A percentile compares a stretch with the other conserved stretches of the same genome.
Conservation (phyloP, 2,797 vertebrate species). For the Atherinosoma microstoma region DNA sequence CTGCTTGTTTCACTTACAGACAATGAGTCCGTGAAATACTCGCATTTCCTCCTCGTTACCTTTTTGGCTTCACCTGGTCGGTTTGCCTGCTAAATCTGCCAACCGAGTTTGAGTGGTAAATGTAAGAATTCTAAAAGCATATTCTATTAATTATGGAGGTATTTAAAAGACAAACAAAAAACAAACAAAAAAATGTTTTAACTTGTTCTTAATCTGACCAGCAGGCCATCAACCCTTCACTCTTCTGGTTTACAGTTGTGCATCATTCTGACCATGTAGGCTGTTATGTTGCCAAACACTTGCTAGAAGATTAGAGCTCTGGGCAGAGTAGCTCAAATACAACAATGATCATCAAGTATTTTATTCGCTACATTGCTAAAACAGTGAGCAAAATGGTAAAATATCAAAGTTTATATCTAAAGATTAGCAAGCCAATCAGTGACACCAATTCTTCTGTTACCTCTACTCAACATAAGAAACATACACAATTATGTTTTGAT, state of each 20-base stretch:
- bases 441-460: background rate
- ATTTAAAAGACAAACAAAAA: no score
- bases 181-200: no score
- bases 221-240: no score
- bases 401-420: background rate
- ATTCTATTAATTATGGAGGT: no score
- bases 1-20: constrained; percentile 11
- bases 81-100: constrained; percentile 17
- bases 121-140: no score
- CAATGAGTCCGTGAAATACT: background rate
- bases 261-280: background rate
- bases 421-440: background rate
- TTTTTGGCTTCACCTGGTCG: constrained; percentile 19
- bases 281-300: background rate
- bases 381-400: background rate
- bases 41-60: constrained; percentile 6
- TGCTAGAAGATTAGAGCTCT: background rate
- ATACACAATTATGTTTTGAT: background rate
- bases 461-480: background rate
- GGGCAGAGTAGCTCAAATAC: background rate
- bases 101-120: constrained; percentile 3
- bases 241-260: no score
- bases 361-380: background rate
- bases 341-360: background rate
- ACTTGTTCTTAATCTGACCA: no score